Base-by-base conservation (phyloP, 2,113 vertebrate species). In the Daubentonia madagascariensis region DNA sequence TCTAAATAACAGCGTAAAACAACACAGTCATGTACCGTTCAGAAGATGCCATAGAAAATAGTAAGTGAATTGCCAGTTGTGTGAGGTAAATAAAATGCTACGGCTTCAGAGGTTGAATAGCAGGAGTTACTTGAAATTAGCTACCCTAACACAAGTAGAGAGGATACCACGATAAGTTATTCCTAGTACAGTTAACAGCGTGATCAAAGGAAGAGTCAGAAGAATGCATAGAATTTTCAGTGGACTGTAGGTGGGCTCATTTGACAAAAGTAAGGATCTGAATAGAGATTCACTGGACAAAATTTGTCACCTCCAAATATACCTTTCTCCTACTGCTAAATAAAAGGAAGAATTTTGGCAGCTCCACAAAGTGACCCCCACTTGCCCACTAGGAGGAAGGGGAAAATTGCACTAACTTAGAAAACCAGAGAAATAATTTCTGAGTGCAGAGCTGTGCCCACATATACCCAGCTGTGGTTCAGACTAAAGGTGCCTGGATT, bases 181-280 rank as follows among this genome's bases (percentile, higher is more conserved):
- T 72, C 84, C 30, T 78, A 20, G 11, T 25, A 90, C 11, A 30
- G 50, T 90, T 92, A 63, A 91, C 54, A 43, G 7, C n/a, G 4
- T 73, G 16, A 61, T 67, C 54, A 75, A 94, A 96, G 80, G 43
- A 68, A 87, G 20, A 81, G 1, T 63, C 22, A 61, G 37, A 52
- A 94, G 30, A 92, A 85, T 52, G 30, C 50, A 81, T 88, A 28
- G 30, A 83, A 48, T 89, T 48, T 75, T 96, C 54, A 75, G 28
- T 52, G 22, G 37, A 30, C 13, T 78, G 1, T 57, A 80, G 7
- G 7, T 35, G 45, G 23, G 45, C 6, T 3, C 28, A 8, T 43
- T 28, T 88, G 50, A 75, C 14, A 43, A 83, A 72, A n/a, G 1
- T 72, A 43, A 83, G 32, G 1, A 22, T 67, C 61, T 40, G 43